These are phyloP conservation scores for Copidosoma aretas DNA, from an alignment of 2,888 invertebrate species.

Conservation along the genomic window DNA sequence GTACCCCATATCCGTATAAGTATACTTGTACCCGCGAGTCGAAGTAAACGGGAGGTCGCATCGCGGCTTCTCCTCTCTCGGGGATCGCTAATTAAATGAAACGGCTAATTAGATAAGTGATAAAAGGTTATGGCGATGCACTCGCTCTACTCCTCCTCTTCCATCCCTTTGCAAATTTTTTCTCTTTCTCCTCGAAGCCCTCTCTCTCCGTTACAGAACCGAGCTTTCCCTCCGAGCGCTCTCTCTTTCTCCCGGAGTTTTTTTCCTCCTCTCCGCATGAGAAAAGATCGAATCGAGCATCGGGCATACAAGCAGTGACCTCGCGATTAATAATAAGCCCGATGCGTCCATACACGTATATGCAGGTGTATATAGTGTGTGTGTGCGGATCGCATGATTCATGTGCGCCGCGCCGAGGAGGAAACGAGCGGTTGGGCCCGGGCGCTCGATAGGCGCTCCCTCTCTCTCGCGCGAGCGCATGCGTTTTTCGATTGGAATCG, in stretches of 20 bases:
- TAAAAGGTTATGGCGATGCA: constrained; percentile 48
- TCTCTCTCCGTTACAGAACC: constrained; percentile 8
- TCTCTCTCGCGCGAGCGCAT: too few species aligned
- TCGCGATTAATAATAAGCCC: constrained; percentile 40
- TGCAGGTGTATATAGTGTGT: background rate
- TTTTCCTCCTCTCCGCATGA: constrained; percentile 8
- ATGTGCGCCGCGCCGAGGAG: constrained; percentile 22
- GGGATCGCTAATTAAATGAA: constrained; percentile 53
- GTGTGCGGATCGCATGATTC: constrained; percentile 29
- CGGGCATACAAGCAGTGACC: constrained; percentile 31
- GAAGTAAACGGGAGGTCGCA: constrained; percentile 20
- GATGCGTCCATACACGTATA: constrained; percentile 3
- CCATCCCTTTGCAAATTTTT: background rate
- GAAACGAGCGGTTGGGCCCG: constrained; percentile 16
- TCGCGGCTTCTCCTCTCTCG: constrained; percentile 15
- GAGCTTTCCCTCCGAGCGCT: background rate
- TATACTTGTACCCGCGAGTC: background rate
- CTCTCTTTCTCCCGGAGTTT: background rate
- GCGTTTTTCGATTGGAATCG: constrained; percentile 38
- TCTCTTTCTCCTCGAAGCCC: constrained; percentile 9
- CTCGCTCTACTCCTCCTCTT: constrained; percentile 9
- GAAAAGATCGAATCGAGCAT: constrained; percentile 31
- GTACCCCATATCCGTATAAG: too few species aligned
- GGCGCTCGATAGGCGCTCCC: constrained; percentile 16
- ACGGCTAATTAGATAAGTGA: constrained; percentile 56